Evolutionary conservation across 2,113 vertebrate species (phyloP).

Genomic region (Psammodynastes pulverulentus): DNA sequence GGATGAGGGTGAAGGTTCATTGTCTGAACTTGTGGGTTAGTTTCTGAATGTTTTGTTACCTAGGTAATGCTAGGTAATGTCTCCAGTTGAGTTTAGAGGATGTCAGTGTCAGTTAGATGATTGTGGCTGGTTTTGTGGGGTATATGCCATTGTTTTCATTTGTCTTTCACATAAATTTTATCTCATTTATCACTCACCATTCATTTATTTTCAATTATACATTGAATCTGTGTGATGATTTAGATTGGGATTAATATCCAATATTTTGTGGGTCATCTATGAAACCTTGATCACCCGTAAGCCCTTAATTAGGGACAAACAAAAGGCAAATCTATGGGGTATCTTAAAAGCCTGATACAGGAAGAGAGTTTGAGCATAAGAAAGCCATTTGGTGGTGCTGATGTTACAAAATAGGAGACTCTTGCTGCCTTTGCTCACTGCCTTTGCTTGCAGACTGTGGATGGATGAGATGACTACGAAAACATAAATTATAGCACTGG

Average conservation of each 20-base stretch:
- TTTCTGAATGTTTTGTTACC: too few species aligned
- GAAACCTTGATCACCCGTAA: background rate
- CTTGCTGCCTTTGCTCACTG: background rate
- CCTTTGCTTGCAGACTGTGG: conserved; percentile 15
- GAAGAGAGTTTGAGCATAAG: conserved; percentile 28
- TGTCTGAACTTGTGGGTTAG: too few species aligned
- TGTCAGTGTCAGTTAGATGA: background rate
- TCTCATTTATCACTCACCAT: background rate
- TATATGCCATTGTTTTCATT: background rate
- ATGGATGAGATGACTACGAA: conserved; percentile 40
- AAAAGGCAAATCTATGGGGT: background rate
- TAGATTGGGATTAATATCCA: background rate
- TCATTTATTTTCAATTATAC: background rate
- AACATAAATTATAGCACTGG: conserved; percentile 54
- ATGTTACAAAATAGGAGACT: conserved; percentile 39
- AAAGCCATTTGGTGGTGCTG: conserved; percentile 66
- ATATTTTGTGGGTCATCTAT: background rate
- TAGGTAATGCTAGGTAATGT: too few species aligned
- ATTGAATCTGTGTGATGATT: background rate
- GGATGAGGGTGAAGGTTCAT: too few species aligned
- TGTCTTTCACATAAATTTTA: background rate
- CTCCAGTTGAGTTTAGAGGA: too few species aligned
- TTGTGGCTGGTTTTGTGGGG: too few species aligned
- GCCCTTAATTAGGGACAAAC: background rate
- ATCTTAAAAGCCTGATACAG: background rate